Percentiles rank a stretch among this genome's conserved stretches.
Evolutionary conservation across 2,888 invertebrate species (phyloP).

Genomic region (Pammene fasciana): DNA sequence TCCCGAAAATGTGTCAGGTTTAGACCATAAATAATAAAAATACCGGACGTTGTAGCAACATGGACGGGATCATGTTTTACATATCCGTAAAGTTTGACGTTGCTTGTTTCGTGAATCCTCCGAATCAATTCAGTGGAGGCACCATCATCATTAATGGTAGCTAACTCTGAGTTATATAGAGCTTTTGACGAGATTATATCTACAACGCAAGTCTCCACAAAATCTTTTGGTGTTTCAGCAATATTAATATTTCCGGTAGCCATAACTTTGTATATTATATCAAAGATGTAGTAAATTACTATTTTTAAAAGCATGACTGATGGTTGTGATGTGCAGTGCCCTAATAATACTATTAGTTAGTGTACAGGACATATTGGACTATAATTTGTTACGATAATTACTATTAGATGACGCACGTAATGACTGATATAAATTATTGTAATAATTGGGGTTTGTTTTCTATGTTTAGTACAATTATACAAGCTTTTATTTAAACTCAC

Average conservation of each 20-base stretch:
- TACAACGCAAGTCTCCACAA: slow-evolving; percentile 12
- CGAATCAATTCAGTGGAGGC: slow-evolving; percentile 18
- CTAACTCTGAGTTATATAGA: slow-evolving; percentile 8
- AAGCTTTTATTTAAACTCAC: too few relatives aligned
- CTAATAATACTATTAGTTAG: slow-evolving; percentile 1
- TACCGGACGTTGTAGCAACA: slow-evolving; percentile 4
- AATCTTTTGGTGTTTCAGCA: neutral
- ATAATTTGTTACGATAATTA: neutral
- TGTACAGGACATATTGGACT: neutral
- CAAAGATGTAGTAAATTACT: neutral
- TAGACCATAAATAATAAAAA: slow-evolving; percentile 12
- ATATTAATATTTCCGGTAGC: neutral
- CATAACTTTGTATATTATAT: neutral
- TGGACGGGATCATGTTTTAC: slow-evolving; percentile 15
- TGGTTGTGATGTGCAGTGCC: neutral
- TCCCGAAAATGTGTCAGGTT: slow-evolving; percentile 16
- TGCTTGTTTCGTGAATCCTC: slow-evolving; percentile 23
- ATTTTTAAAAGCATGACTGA: slow-evolving; percentile 16
- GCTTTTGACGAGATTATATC: slow-evolving; percentile 25
- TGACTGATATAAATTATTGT: neutral
- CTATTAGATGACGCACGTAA: neutral
- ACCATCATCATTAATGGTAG: slow-evolving; percentile 14
- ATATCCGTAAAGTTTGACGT: slow-evolving; percentile 17
- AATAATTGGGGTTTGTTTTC: too few relatives aligned
- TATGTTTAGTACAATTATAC: too few relatives aligned